phyloP scores from a whole-genome alignment of 2,113 vertebrate species.

The Anoura caudifer region DNA sequence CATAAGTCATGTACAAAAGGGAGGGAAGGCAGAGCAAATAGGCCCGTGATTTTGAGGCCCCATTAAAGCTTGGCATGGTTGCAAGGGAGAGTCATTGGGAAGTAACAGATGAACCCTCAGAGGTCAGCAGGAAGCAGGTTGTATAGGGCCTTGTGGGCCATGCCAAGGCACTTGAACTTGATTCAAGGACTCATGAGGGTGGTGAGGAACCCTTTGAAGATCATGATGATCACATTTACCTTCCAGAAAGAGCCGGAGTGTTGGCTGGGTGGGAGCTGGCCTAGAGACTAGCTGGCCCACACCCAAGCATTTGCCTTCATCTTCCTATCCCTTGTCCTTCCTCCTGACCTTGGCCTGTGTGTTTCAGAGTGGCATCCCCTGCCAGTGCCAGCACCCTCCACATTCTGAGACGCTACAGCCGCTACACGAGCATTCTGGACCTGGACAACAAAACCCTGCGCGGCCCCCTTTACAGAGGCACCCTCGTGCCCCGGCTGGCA shows the following conservation, averaged over 20 bases:
- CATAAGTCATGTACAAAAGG: background rate
- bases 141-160: background rate
- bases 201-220: background rate
- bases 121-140: background rate
- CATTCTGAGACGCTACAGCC: constrained; percentile 92
- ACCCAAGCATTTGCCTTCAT: background rate
- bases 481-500: constrained; percentile 87
- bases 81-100: background rate
- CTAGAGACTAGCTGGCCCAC: background rate
- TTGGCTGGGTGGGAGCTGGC: background rate
- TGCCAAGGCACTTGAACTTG: background rate
- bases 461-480: constrained; percentile 90
- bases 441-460: constrained; percentile 94
- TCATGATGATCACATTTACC: background rate
- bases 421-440: constrained; percentile 94
- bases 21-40: background rate
- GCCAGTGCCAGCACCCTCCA: constrained; percentile 84
- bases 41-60: background rate
- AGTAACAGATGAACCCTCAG: background rate
- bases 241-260: background rate
- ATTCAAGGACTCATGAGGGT: background rate
- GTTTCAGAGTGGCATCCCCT: constrained; percentile 88
- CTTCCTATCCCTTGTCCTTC: background rate
- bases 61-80: background rate
- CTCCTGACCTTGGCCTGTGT: constrained; percentile 52